Percentiles rank a stretch among this genome's conserved stretches.
These are phyloP conservation scores for Nipponia nippon DNA, from an alignment of 2,113 vertebrate genomes.

Conservation along the genomic window DNA sequence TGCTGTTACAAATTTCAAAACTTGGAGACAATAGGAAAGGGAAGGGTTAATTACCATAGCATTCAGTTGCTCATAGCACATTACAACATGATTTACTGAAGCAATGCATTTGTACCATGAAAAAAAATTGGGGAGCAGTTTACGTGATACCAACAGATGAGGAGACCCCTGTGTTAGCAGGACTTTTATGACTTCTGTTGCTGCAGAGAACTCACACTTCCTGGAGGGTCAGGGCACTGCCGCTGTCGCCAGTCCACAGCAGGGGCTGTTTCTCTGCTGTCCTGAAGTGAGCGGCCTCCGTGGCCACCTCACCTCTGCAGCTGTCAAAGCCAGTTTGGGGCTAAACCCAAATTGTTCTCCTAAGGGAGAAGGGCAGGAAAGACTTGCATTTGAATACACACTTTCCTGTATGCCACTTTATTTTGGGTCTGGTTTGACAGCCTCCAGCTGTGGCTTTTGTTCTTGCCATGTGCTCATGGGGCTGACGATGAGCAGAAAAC, in stretches of 20 bases:
- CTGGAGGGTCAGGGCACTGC: neutral
- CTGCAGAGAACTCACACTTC: neutral
- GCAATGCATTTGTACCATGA: neutral
- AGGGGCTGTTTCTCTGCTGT: neutral
- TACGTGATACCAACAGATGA: neutral
- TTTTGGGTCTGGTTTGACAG: neutral
- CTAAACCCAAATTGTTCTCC: neutral
- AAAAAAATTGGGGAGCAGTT: rapidly evolving
- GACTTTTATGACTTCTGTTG: neutral
- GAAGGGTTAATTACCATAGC: neutral
- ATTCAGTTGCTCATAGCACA: neutral
- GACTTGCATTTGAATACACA: neutral
- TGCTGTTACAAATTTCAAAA: neutral
- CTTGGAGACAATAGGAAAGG: neutral
- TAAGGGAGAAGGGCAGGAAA: neutral
- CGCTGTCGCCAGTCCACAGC: neutral
- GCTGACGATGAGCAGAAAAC: neutral
- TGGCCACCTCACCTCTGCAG: neutral
- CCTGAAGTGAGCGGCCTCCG: neutral
- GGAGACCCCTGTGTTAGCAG: neutral
- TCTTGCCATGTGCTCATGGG: neutral
- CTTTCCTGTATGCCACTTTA: neutral
- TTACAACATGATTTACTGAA: neutral
- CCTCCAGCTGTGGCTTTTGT: neutral
- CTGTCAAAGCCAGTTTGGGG: neutral